Evolutionary conservation across 2,113 vertebrate species (phyloP).

Genomic region (Sinosuthora webbiana): DNA sequence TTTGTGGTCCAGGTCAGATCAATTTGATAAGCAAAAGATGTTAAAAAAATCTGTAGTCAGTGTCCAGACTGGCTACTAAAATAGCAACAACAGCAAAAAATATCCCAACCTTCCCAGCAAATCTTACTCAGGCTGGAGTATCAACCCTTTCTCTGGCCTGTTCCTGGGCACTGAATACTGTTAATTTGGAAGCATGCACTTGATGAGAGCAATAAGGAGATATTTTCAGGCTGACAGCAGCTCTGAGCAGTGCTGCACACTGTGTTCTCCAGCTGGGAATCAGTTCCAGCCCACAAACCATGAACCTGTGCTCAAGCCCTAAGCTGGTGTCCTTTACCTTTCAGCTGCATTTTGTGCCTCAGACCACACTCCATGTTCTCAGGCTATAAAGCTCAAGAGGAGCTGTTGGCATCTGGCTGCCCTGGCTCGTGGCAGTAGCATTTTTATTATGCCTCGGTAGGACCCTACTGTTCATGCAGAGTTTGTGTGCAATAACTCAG

Average conservation of each 20-base stretch:
- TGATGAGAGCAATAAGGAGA: not conserved
- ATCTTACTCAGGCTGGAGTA: not conserved
- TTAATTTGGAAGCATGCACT: not conserved
- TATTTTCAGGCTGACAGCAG: not conserved
- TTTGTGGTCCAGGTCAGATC: not conserved
- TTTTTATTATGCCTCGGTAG: not conserved
- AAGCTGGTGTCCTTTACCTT: not conserved
- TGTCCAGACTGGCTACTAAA: not conserved
- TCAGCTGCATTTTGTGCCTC: not conserved
- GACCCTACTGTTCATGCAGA: not conserved
- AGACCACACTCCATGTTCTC: rapidly evolving
- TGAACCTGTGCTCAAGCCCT: not conserved
- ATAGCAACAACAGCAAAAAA: not conserved
- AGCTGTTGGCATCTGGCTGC: not conserved
- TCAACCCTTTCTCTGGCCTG: not conserved
- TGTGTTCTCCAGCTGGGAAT: not conserved
- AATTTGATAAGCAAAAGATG: not conserved
- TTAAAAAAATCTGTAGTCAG: not conserved
- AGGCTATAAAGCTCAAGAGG: not conserved
- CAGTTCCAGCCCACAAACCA: not conserved
- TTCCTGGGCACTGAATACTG: not conserved
- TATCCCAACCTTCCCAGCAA: not conserved
- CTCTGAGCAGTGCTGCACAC: not conserved
- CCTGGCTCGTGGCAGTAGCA: not conserved
- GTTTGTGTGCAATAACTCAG: not conserved